Percentiles rank a stretch among this genome's conserved stretches.
Conservation (phyloP, 2,888 invertebrate genomes). For the Chymomyza fuscimana region DNA sequence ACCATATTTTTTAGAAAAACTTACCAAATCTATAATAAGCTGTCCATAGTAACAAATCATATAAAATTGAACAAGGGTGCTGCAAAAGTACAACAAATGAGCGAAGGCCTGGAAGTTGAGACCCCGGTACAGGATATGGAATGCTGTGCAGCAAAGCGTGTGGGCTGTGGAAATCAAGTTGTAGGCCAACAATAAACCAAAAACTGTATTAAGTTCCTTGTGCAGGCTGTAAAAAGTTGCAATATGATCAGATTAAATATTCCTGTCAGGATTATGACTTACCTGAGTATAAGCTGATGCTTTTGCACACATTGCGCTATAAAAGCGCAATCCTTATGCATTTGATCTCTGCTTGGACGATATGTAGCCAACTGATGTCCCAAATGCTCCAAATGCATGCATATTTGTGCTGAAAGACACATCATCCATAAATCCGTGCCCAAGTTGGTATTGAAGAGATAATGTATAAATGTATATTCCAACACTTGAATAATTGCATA, state of each 20-base stretch:
- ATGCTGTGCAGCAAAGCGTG: constrained; percentile 25
- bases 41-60: constrained; percentile 32
- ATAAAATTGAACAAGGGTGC: constrained; percentile 28
- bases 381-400: constrained; percentile 25
- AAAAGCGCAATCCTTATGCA: constrained; percentile 13
- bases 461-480: neutral
- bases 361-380: neutral
- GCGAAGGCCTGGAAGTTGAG: constrained; percentile 1
- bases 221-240: neutral
- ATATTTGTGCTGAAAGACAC: constrained; percentile 22
- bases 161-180: constrained; percentile 33
- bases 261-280: neutral
- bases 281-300: too few species aligned
- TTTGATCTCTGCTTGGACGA: constrained; percentile 6
- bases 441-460: constrained; percentile 4
- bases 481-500: too few species aligned
- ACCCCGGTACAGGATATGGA: constrained; percentile 22
- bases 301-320: constrained; percentile 11
- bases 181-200: constrained; percentile 32
- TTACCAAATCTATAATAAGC: constrained; percentile 4
- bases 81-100: constrained; percentile 20
- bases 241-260: neutral
- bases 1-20: too few species aligned
- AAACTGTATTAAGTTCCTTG: constrained; percentile 14
- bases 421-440: constrained; percentile 33